Base-by-base conservation (phyloP, 2,888 invertebrate species). In the Tachina fera region DNA sequence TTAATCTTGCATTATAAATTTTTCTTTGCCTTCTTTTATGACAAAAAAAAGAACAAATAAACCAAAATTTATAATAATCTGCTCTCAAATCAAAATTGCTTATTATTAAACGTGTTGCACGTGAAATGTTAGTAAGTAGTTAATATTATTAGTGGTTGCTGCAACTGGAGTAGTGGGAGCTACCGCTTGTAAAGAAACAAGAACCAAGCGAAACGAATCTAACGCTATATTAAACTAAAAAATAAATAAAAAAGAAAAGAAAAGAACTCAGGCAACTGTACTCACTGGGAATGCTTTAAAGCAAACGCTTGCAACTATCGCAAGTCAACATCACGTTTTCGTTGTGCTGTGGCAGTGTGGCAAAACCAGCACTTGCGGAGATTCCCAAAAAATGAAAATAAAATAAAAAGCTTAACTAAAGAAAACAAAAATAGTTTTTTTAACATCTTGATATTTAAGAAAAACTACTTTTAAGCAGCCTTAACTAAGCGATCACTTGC, bases 71-170 rank as follows among this genome's bases (percentile, higher is more conserved):
- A 58, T 88, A 90, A 91, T 91, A 90, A 91, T 91, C 91, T 91
- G 91, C 90, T 91, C 91, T 89, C 90, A 63, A 90, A 91, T 91
- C 91, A 89, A 91, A 91, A 91, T 91, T 91, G 89, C 89, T 91
- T 91, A 90, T 91, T 91, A 91, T 91, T 91, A 91, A 91, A 91
- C 91, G 91, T 86, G 86, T 83, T 80, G 83, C 75, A 86, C 83
- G 86, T 83, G 76, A 83, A 79, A 79, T 74, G 71, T 60, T 81
- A 71, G 76, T 60, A 67, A 80, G 80, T 89, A 67, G 71, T 78
- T 78, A 31, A 53, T 81, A 45, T 43, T 61, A 68, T 67, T 68
- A 75, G 13, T 61, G 68, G 45, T 68, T 68, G 22, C 19, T 14
- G 89, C 88, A 87, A 16, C 51, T 51, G 45, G 43, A 65, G 68